A percentile compares a stretch with the other conserved stretches of the same genome.
Conservation (phyloP, 2,797 vertebrate genomes). For the Columba guinea region DNA sequence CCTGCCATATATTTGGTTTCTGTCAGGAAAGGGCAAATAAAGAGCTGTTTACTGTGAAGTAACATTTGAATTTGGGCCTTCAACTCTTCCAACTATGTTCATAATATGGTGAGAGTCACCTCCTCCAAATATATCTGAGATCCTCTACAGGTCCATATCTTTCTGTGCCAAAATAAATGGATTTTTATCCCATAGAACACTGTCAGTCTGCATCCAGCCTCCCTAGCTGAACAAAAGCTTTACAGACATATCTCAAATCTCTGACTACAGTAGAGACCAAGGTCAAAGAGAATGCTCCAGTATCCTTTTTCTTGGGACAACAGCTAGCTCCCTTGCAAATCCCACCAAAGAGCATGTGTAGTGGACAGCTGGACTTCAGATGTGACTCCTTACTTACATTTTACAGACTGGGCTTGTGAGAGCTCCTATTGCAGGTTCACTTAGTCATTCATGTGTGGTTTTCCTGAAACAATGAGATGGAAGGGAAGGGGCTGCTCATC, state of each 20-base stretch:
- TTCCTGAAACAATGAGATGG: neutral
- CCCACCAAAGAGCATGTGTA: neutral
- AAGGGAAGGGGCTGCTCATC: neutral
- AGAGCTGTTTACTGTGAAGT: neutral
- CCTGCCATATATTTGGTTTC: conserved; percentile 1
- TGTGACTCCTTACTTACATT: neutral
- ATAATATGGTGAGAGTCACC: neutral
- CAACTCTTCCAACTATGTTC: neutral
- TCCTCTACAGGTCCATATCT: neutral
- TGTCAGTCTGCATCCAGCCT: neutral
- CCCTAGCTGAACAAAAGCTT: neutral
- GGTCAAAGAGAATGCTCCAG: neutral
- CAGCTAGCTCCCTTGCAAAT: neutral
- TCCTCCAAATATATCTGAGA: neutral
- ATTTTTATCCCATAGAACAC: neutral
- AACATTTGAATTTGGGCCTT: neutral
- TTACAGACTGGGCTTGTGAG: neutral
- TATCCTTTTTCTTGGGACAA: neutral
- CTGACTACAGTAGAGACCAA: neutral
- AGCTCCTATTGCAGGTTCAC: neutral
- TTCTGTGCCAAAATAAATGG: neutral
- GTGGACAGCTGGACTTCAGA: neutral
- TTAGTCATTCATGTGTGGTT: neutral
- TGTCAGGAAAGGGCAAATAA: conserved; percentile 17
- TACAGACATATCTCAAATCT: neutral